Percentiles rank a stretch among this genome's conserved stretches.
Evolutionary conservation across 2,888 invertebrate genomes (phyloP).

Genomic region (Latrodectus elegans): DNA sequence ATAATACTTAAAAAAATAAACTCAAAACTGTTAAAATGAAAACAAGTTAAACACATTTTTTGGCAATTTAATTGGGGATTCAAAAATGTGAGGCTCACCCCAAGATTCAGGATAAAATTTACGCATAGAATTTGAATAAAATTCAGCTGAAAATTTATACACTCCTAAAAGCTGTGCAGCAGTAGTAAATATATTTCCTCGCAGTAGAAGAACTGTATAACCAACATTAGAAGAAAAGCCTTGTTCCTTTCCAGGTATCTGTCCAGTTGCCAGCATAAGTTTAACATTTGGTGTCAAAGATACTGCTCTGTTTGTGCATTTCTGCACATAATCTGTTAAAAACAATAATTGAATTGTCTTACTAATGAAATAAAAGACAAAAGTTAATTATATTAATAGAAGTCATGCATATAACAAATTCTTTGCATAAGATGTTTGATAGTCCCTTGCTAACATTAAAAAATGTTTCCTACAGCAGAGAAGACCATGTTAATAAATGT

Average conservation of each 20-base stretch:
- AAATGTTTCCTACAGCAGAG: too few species aligned
- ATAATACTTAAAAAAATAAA: too few species aligned
- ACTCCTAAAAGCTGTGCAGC: constrained; percentile 25
- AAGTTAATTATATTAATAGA: too few species aligned
- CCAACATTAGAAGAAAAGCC: constrained; percentile 28
- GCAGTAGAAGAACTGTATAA: constrained; percentile 30
- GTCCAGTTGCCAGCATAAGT: constrained; percentile 93
- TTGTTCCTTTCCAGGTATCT: constrained; percentile 73
- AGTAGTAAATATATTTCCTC: constrained; percentile 40
- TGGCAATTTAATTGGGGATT: too few species aligned
- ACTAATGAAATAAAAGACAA: not conserved
- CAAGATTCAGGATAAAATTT: constrained; percentile 97
- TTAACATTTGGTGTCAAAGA: constrained; percentile 79
- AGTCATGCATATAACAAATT: too few species aligned
- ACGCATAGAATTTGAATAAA: constrained; percentile 95
- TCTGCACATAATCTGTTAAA: constrained; percentile 75
- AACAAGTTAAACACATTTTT: too few species aligned
- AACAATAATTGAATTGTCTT: not conserved
- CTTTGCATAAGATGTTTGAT: too few species aligned
- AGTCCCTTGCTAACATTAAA: too few species aligned
- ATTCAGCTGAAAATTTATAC: constrained; percentile 86
- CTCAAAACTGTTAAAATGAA: too few species aligned
- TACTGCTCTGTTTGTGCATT: constrained; percentile 77
- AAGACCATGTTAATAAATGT: too few species aligned
- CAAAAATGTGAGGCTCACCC: constrained; percentile 78